Conservation (phyloP, 30 jellyfish, hydroid and myxozoan species). For the Aurelia aurita complex sp. Pacific region DNA sequence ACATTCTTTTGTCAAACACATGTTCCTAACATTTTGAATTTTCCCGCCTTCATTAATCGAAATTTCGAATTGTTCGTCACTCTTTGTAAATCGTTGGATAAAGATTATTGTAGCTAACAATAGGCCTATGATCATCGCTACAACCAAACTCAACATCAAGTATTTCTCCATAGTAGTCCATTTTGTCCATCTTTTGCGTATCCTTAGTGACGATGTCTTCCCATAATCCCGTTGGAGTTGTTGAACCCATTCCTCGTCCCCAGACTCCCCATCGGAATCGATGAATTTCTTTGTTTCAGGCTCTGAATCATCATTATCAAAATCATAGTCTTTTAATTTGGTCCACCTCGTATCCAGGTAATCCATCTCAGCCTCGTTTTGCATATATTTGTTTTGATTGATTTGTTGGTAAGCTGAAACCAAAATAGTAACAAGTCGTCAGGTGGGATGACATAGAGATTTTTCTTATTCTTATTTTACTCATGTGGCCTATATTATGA, state of each 20-base stretch:
- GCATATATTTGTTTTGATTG: too few species aligned
- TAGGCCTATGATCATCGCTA: constrained; percentile 31
- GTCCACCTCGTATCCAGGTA: constrained; percentile 78
- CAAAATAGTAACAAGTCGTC: too few species aligned
- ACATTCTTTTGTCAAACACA: constrained; percentile 59
- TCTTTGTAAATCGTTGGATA: constrained; percentile 20
- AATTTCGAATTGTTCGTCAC: background rate
- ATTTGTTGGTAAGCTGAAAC: too few species aligned
- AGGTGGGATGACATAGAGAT: too few species aligned
- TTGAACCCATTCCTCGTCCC: constrained; percentile 97
- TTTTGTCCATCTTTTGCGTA: constrained; percentile 53
- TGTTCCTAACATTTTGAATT: constrained; percentile 1
- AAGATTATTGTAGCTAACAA: constrained; percentile 39
- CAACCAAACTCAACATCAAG: constrained; percentile 23
- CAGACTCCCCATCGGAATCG: constrained; percentile 84
- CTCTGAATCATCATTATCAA: constrained; percentile 41
- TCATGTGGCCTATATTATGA: too few species aligned
- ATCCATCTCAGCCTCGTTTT: constrained; percentile 24
- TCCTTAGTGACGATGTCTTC: background rate
- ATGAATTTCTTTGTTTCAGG: constrained; percentile 55
- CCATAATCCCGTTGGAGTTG: constrained; percentile 92
- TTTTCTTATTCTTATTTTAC: too few species aligned
- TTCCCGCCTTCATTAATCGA: background rate
- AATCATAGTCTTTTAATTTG: constrained; percentile 57
- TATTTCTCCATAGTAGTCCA: constrained; percentile 72